phyloP scores from a whole-genome alignment of 2,113 vertebrate genomes.

The Apeltes quadracus region DNA sequence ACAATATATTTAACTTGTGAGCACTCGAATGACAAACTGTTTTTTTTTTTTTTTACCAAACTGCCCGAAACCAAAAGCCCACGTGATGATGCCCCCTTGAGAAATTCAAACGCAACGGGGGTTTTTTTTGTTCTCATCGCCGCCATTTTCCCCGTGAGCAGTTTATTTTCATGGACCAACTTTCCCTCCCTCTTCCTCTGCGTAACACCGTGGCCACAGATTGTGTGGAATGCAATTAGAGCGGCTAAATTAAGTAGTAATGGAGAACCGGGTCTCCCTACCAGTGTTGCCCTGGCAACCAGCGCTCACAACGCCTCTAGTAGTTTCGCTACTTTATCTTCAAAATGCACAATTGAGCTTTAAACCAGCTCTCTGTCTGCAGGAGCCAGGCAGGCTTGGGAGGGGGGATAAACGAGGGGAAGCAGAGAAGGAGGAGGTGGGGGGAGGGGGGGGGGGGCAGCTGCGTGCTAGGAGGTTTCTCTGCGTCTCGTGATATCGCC shows the following conservation, averaged over 20 bases:
- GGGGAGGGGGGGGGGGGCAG: conserved; percentile 39
- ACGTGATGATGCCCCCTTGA: conserved; percentile 40
- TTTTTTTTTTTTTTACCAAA: not conserved
- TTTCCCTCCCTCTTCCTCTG: conserved; percentile 44
- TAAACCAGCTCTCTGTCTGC: conserved; percentile 92
- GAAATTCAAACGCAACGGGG: conserved; percentile 31
- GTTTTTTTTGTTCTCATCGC: conserved; percentile 15
- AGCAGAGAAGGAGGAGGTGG: not conserved
- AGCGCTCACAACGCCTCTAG: conserved; percentile 97
- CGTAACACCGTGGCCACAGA: conserved; percentile 91
- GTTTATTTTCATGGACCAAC: conserved; percentile 38
- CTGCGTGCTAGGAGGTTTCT: conserved; percentile 62
- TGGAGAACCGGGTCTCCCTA: conserved; percentile 98
- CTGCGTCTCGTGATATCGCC: conserved; percentile 89
- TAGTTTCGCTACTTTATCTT: conserved; percentile 99
- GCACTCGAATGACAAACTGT: conserved; percentile 19
- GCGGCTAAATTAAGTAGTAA: conserved; percentile 99
- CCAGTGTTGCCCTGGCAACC: conserved; percentile 97
- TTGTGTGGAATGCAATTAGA: conserved; percentile 99
- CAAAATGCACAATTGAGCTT: conserved; percentile 99
- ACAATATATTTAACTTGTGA: conserved; percentile 49
- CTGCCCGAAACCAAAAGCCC: conserved; percentile 47
- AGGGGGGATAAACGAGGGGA: conserved; percentile 40
- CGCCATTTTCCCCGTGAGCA: conserved; percentile 44
- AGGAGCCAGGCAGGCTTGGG: conserved; percentile 89